phyloP scores from a whole-genome alignment of 2,797 vertebrate genomes.

The Loris lydekkerianus region DNA sequence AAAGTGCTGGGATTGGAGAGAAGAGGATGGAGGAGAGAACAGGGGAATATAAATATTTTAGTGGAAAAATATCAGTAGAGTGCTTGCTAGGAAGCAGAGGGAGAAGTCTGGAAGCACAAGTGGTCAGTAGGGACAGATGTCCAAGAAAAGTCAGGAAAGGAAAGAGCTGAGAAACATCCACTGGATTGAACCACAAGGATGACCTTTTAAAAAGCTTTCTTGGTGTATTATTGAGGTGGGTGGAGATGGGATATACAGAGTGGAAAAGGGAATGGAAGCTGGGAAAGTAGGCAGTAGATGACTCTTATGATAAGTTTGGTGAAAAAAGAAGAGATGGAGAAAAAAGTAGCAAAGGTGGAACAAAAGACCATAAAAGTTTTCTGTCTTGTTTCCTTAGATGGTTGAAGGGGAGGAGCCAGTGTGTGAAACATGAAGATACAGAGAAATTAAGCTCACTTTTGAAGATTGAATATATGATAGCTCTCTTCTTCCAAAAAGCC shows the following conservation, averaged over 20 bases:
- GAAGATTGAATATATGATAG: neutral
- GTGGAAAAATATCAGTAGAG: neutral
- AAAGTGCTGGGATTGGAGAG: neutral
- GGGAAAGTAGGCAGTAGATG: neutral
- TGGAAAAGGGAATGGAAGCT: constrained; percentile 8
- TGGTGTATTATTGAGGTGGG: neutral
- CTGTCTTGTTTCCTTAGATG: constrained; percentile 39
- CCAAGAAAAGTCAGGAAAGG: constrained; percentile 43
- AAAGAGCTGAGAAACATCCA: constrained; percentile 34
- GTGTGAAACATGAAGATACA: constrained; percentile 16
- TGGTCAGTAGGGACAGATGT: neutral
- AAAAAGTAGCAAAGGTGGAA: neutral
- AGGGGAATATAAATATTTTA: constrained; percentile 16
- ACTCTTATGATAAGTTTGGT: neutral
- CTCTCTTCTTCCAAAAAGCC: constrained; percentile 27
- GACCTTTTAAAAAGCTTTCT: constrained; percentile 9
- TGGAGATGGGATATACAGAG: neutral
- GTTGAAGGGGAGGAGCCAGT: neutral
- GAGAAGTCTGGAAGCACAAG: neutral
- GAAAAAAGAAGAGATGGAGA: constrained; percentile 19
- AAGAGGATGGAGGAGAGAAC: neutral
- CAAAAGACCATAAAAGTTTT: neutral
- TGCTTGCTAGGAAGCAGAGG: neutral
- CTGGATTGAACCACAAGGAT: constrained; percentile 2
- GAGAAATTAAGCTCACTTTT: constrained; percentile 28